These are phyloP conservation scores for Spialia ferax DNA, from an alignment of 2,888 invertebrate species.

Conservation along the genomic window DNA sequence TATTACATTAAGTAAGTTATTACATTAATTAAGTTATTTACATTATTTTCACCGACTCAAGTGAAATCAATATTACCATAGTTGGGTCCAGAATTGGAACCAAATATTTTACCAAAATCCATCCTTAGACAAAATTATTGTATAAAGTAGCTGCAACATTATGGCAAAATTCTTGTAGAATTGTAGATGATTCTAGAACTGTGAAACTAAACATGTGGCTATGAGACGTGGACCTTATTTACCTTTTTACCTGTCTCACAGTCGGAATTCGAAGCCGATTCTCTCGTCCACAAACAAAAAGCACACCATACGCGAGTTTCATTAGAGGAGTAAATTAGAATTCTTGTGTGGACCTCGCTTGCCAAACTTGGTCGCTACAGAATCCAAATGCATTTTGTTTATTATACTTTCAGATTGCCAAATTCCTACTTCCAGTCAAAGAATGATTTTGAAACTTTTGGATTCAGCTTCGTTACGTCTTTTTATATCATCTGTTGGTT, in stretches of 20 bases:
- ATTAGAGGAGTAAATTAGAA: conserved; percentile 79
- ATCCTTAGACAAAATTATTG: too few species aligned
- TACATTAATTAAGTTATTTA: too few species aligned
- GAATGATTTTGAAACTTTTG: conserved; percentile 56
- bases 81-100: too few species aligned
- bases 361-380: conserved; percentile 60
- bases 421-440: conserved; percentile 45
- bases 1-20: too few species aligned
- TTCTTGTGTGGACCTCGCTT: conserved; percentile 63
- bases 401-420: conserved; percentile 81
- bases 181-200: background rate
- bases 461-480: conserved; percentile 62
- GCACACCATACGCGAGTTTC: conserved; percentile 64
- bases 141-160: background rate
- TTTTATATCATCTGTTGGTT: conserved; percentile 39
- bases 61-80: too few species aligned
- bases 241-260: conserved; percentile 59
- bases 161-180: background rate
- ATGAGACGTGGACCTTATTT: conserved; percentile 18
- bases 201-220: background rate
- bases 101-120: too few species aligned
- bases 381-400: conserved; percentile 60
- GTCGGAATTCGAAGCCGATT: conserved; percentile 60
- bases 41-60: too few species aligned
- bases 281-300: conserved; percentile 57